A percentile compares a stretch with the other conserved stretches of the same genome.
Evolutionary conservation across 2,888 invertebrate species (phyloP).

Genomic region (Ephialtes manifestator): DNA sequence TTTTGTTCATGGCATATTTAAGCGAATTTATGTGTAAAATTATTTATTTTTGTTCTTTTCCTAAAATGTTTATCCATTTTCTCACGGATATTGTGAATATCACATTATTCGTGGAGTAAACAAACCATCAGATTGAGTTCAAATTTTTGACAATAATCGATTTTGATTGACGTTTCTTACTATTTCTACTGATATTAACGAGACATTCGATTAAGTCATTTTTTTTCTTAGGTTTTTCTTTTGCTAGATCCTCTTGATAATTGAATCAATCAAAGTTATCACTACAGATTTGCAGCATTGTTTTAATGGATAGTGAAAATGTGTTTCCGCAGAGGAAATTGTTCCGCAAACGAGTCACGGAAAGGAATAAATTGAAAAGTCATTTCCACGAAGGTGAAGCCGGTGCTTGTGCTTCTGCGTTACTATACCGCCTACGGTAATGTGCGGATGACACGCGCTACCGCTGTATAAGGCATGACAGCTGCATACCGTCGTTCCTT

Average conservation of each 20-base stretch:
- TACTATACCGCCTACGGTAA: slow-evolving; percentile 66
- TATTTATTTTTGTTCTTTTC: too few relatives aligned
- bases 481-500: slow-evolving; percentile 69
- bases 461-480: slow-evolving; percentile 69
- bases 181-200: too few relatives aligned
- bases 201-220: not conserved
- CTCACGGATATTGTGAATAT: too few relatives aligned
- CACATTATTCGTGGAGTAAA: too few relatives aligned
- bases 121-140: too few relatives aligned
- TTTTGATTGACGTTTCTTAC: too few relatives aligned
- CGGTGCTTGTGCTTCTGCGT: slow-evolving; percentile 16
- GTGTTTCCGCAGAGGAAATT: slow-evolving; percentile 42
- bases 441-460: slow-evolving; percentile 71
- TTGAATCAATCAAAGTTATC: not conserved
- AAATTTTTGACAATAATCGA: too few relatives aligned
- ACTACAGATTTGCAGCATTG: not conserved
- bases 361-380: slow-evolving; percentile 68
- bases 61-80: too few relatives aligned
- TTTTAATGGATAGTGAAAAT: slow-evolving; percentile 39
- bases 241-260: too few relatives aligned
- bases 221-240: not conserved
- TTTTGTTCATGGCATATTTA: too few relatives aligned
- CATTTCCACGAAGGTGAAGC: slow-evolving; percentile 64
- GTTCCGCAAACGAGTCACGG: slow-evolving; percentile 66
- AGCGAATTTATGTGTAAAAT: too few relatives aligned